Evolutionary conservation across 2,888 invertebrate species (phyloP).

Genomic region (Tanypteryx hageni): DNA sequence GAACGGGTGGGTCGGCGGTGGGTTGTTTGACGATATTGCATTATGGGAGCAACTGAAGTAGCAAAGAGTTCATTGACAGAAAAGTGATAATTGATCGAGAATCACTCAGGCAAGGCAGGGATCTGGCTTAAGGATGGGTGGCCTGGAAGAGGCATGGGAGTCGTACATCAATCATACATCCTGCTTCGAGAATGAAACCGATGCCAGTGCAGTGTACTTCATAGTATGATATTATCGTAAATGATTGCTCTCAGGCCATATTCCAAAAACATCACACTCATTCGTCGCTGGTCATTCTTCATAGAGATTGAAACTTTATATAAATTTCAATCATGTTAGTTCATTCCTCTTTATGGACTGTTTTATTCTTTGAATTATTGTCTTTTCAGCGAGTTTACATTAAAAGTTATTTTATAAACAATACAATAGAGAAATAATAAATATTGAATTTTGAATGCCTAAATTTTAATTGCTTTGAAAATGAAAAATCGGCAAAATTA

Average conservation of each 20-base stretch:
- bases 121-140: conserved; percentile 42
- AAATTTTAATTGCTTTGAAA: no score
- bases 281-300: no score
- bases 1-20: conserved; percentile 60
- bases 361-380: no score
- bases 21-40: conserved; percentile 51
- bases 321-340: no score
- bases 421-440: no score
- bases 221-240: conserved; percentile 2
- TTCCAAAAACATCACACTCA: conserved; percentile 20
- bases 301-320: no score
- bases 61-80: conserved; percentile 31
- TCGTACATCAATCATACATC: conserved; percentile 31
- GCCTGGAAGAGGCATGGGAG: conserved; percentile 24
- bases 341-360: no score
- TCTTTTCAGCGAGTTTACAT: no score
- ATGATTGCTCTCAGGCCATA: conserved; percentile 39
- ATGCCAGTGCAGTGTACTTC: conserved; percentile 59
- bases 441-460: no score
- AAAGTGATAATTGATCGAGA: conserved; percentile 17
- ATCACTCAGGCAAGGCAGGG: conserved; percentile 40
- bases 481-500: no score
- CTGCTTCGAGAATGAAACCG: conserved; percentile 62
- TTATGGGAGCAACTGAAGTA: conserved; percentile 62
- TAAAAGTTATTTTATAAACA: no score